Conservation (phyloP, 2,113 vertebrate species). For the Grammomys surdaster region DNA sequence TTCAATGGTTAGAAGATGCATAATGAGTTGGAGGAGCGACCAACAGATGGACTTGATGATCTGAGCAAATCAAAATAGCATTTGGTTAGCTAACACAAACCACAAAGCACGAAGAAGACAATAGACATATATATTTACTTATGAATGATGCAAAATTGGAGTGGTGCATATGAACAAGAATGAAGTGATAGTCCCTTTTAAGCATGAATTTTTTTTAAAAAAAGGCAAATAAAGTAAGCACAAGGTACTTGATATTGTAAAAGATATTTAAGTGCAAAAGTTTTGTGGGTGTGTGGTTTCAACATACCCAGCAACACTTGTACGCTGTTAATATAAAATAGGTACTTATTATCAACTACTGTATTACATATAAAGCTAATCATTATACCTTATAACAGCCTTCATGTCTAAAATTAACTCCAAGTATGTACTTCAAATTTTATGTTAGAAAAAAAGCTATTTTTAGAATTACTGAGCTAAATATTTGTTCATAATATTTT, state of each 20-base stretch:
- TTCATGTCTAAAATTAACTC: background rate
- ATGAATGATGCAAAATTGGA: constrained; percentile 69
- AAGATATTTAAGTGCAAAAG: background rate
- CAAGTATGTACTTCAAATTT: constrained; percentile 19
- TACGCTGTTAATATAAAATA: background rate
- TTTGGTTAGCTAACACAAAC: constrained; percentile 74
- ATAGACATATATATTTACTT: constrained; percentile 73
- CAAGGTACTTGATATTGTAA: constrained; percentile 58
- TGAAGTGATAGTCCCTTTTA: constrained; percentile 58
- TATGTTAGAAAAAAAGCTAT: background rate
- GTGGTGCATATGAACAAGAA: constrained; percentile 66
- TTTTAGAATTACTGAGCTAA: background rate
- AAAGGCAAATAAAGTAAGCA: background rate
- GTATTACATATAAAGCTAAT: background rate
- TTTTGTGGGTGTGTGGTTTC: background rate
- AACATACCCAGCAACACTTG: background rate
- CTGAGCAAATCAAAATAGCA: constrained; percentile 69
- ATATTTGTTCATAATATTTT: background rate
- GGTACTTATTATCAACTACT: constrained; percentile 13
- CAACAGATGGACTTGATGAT: constrained; percentile 79
- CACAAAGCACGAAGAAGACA: constrained; percentile 55
- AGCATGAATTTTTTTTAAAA: constrained; percentile 31
- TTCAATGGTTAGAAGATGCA: constrained; percentile 75
- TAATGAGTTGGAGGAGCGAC: constrained; percentile 63
- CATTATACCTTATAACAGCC: background rate